Base-by-base conservation (phyloP, 1,140 invertebrate genomes). In the Lysiphlebus fabarum region DNA sequence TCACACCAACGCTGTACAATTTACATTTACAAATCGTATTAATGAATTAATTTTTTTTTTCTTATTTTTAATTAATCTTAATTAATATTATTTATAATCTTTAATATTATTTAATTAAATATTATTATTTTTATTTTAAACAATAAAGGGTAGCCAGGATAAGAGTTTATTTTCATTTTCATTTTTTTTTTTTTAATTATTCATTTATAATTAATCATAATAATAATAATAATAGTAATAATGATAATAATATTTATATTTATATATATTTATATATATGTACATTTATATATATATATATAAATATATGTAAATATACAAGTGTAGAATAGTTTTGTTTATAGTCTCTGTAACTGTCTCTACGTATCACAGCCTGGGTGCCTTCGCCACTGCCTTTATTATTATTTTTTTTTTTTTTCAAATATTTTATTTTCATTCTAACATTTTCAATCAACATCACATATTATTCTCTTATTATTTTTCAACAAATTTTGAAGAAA, bases 341-440 rank as follows among this genome's bases (percentile, higher is more conserved):
- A 77, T 75, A 77, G 72, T 78, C 70, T 78, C 76, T 77, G 75
- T 76, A 59, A 77, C 75, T 77, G 76, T 78, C 72, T 78, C 76
- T 78, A 78, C 75, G 66, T 78, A 80, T 78, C 76, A 78, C 76
- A 80, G 77, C 77, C 77, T 78, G 76, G 70, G 75, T 77, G 74
- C 75, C 76, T 59, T 76, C 68, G 70, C 76, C 76, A 77, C 77
- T 77, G 75, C 71, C 74, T 68, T 71, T 58, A 63, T 64, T 34
- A 5, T 38, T 38, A 8, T 51, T 38, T 38, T 14, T 38, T 49
- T 40, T 56, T 47, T 11, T 38, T 48, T 36, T 45, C 34, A 34
- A 37, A 26, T 8, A 49, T 17, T 49, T n/a, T 33, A 45, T 55
- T 17, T 10, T 48, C 45, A 26, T 48, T 14, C 47, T 26, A 51